Evolutionary conservation across 2,888 invertebrate genomes (phyloP).

Genomic region (Acanthacorydalis orientalis): DNA sequence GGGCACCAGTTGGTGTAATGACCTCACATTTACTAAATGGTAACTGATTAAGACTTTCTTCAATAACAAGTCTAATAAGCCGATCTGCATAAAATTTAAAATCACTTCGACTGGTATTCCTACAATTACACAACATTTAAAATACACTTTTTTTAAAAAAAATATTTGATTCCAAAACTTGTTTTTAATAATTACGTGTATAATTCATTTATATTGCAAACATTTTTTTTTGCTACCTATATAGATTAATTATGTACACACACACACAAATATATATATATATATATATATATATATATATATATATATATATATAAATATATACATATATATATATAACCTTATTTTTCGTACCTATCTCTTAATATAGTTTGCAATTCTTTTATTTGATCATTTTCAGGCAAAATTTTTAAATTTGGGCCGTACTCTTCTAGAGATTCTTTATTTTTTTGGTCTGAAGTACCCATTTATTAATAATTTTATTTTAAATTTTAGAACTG

Average conservation of each 20-base stretch:
- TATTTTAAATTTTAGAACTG: no score
- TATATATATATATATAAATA: no score
- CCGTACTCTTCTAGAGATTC: slow-evolving; percentile 41
- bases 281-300: no score
- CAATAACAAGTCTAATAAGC: slow-evolving; percentile 90
- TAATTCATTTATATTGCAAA: no score
- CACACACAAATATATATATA: no score
- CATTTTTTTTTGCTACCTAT: no score
- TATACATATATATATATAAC: no score
- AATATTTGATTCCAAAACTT: not conserved
- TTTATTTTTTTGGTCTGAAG: slow-evolving; percentile 20
- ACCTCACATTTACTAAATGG: slow-evolving; percentile 86
- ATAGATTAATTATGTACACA: no score
- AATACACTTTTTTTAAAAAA: no score
- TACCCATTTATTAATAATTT: slow-evolving; percentile 21
- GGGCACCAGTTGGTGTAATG: slow-evolving; percentile 81
- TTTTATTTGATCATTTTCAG: slow-evolving; percentile 61
- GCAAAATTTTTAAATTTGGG: slow-evolving; percentile 51
- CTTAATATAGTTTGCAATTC: slow-evolving; percentile 75
- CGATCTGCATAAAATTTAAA: slow-evolving; percentile 98
- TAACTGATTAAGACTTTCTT: slow-evolving; percentile 92
- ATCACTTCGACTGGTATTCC: slow-evolving; percentile 83
- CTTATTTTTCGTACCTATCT: slow-evolving; percentile 46
- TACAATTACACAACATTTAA: slow-evolving; percentile 20
- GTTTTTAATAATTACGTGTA: no score